phyloP scores from a whole-genome alignment of 2,113 vertebrate genomes.

The Hypomesus transpacificus region DNA sequence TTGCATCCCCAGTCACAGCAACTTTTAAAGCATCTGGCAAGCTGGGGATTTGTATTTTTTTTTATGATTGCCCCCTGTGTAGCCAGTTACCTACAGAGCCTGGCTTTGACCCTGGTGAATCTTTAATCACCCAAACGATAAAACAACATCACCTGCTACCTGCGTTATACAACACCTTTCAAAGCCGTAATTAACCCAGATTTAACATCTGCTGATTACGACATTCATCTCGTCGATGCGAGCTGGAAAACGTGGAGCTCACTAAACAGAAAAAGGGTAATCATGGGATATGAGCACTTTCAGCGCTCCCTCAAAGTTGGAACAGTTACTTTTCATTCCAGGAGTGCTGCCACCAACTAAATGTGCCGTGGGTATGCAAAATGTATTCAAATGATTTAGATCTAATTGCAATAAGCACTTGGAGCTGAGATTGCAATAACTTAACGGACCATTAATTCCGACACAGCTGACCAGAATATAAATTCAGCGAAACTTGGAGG shows the following conservation, averaged over 20 bases:
- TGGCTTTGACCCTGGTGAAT: conserved; percentile 23
- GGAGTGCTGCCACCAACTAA: not conserved
- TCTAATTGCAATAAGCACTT: conserved; percentile 34
- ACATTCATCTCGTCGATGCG: conserved; percentile 20
- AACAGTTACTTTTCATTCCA: not conserved
- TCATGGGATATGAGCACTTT: conserved; percentile 14
- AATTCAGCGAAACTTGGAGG: conserved; percentile 6
- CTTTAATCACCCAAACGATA: conserved; percentile 48
- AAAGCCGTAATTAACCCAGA: conserved; percentile 51
- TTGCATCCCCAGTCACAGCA: no score
- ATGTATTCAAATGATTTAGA: conserved; percentile 32
- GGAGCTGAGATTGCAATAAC: conserved; percentile 27
- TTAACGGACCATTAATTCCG: conserved; percentile 34
- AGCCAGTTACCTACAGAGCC: conserved; percentile 20
- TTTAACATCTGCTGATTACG: conserved; percentile 56
- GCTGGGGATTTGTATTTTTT: no score
- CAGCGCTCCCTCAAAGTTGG: conserved; percentile 7
- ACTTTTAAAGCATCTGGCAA: no score
- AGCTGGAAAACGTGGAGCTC: not conserved
- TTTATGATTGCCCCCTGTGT: no score
- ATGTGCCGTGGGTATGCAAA: conserved; percentile 18
- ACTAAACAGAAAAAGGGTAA: conserved; percentile 12
- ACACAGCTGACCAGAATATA: conserved; percentile 22
- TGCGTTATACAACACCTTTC: conserved; percentile 52
- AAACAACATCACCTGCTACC: conserved; percentile 49